Percentiles rank a stretch among this genome's conserved stretches.
Conservation (phyloP, 1,140 invertebrate genomes). For the Saccostrea glomerata region DNA sequence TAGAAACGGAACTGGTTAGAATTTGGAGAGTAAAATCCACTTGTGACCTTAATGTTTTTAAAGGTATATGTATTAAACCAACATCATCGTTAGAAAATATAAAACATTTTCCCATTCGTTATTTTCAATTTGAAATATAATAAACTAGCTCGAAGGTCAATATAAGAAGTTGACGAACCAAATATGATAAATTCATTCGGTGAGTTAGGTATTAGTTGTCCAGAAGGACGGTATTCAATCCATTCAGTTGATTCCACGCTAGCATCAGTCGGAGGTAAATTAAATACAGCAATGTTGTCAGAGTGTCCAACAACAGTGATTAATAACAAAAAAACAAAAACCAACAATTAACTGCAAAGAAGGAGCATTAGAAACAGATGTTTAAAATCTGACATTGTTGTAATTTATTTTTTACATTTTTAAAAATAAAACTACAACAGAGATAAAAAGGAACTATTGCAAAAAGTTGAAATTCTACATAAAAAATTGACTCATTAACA, state of each 20-base stretch:
- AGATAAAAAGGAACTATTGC: no score
- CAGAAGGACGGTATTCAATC: not conserved
- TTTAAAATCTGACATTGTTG: no score
- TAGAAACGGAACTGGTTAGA: not conserved
- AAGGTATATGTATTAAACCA: not conserved
- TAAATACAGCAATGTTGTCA: not conserved
- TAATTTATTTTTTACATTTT: no score
- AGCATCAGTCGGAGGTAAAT: not conserved
- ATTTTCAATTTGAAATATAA: not conserved
- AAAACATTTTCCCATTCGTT: not conserved
- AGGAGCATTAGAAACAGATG: no score
- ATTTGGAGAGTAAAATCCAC: slow-evolving; percentile 2
- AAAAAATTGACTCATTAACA: no score
- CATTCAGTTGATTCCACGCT: not conserved
- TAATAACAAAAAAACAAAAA: no score
- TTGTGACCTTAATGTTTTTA: not conserved
- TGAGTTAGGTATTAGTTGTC: not conserved
- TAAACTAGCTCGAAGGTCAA: not conserved
- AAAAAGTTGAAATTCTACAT: no score
- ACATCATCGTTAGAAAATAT: not conserved
- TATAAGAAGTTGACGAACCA: not conserved
- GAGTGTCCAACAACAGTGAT: not conserved
- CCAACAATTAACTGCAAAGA: no score
- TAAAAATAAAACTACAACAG: no score
- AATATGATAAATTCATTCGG: not conserved